Percentiles rank a stretch among this genome's conserved stretches.
These are phyloP conservation scores for Oegoconia quadripuncta DNA, from an alignment of 2,888 invertebrate species.

Conservation along the genomic window DNA sequence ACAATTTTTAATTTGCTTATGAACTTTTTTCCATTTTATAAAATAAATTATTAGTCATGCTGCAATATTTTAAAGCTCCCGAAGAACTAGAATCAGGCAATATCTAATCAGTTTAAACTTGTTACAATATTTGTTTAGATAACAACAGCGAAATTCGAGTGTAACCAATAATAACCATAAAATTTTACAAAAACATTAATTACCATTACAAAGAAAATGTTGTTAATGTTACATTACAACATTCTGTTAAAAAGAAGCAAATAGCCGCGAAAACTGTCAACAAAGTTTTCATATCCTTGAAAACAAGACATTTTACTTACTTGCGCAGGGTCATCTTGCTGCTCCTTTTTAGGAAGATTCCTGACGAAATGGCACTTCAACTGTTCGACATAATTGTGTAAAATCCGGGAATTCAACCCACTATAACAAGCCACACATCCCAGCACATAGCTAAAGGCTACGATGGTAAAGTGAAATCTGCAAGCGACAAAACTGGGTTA, in stretches of 20 bases:
- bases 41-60: background rate
- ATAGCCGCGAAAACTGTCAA: constrained; percentile 29
- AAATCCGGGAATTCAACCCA: constrained; percentile 53
- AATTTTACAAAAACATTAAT: background rate
- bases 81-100: no score
- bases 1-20: no score
- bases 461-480: constrained; percentile 70
- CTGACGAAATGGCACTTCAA: constrained; percentile 58
- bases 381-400: constrained; percentile 54
- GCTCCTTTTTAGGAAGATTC: constrained; percentile 33
- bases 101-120: no score
- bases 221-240: constrained; percentile 16
- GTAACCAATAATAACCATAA: no score
- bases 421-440: constrained; percentile 76
- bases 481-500: constrained; percentile 41
- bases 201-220: constrained; percentile 11
- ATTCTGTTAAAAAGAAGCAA: constrained; percentile 24
- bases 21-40: no score
- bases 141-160: no score
- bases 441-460: constrained; percentile 67
- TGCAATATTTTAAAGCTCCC: no score
- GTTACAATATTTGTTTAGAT: no score
- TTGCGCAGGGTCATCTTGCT: constrained; percentile 35
- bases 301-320: constrained; percentile 42
- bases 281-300: constrained; percentile 19